Conservation (phyloP, 1,140 invertebrate species). For the Zaprionus lachaisei region DNA sequence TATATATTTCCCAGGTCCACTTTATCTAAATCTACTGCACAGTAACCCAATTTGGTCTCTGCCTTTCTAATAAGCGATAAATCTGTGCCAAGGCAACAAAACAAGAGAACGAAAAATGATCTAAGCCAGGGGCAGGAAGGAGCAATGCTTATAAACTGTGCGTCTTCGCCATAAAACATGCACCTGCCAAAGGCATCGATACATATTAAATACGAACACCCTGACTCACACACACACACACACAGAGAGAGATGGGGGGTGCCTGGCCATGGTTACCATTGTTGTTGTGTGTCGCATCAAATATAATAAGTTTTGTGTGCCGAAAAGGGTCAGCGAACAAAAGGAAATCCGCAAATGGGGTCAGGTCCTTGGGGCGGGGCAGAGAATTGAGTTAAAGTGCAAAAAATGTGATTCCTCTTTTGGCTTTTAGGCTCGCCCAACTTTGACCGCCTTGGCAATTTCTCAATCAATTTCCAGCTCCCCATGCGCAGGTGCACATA, state of each 20-base stretch:
- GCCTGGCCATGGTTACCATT: conserved; percentile 55
- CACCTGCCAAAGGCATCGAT: conserved; percentile 65
- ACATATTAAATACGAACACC: conserved; percentile 70
- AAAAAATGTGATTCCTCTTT: conserved; percentile 38
- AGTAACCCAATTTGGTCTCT: conserved; percentile 42
- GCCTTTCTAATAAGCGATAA: conserved; percentile 69
- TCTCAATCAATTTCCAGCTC: conserved; percentile 70
- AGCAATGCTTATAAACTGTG: conserved; percentile 30
- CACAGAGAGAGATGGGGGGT: conserved; percentile 5
- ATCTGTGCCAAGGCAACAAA: conserved; percentile 49
- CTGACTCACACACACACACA: conserved; percentile 31
- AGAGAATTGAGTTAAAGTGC: conserved; percentile 60
- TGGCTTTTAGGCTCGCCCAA: conserved; percentile 33
- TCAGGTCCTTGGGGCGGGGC: conserved; percentile 19
- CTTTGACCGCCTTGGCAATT: conserved; percentile 72
- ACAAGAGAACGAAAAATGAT: conserved; percentile 22
- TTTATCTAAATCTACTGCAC: conserved; percentile 32
- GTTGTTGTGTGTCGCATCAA: conserved; percentile 57
- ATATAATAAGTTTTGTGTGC: conserved; percentile 54
- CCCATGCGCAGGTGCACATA: conserved; percentile 8
- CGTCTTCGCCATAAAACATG: conserved; percentile 19
- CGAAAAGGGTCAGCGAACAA: conserved; percentile 70
- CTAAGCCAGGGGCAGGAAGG: conserved; percentile 24
- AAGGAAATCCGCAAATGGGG: conserved; percentile 48
- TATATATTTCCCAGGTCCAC: conserved; percentile 18